Evolutionary conservation across 2,888 invertebrate species (phyloP), one percentile per base, ranked within the genome.

Genomic region (Phlogophora meticulosa): DNA sequence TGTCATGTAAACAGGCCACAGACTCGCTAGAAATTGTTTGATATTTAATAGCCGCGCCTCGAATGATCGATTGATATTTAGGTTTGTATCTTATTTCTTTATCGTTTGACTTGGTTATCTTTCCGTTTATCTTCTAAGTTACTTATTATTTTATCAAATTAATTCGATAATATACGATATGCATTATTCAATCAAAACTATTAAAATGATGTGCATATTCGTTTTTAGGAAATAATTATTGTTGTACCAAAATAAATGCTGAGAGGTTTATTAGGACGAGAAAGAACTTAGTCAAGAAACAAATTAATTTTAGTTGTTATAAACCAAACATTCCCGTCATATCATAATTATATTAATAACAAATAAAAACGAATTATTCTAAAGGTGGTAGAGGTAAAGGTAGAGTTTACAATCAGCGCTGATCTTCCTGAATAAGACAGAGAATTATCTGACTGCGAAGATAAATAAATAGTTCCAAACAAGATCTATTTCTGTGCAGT

Each of bases 11-110:
- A 9, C 7, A 20, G 34, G 24, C 60, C 68, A 55, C 55, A 74
- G 82, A 72, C 28, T 56, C 22, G 4, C 53, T 56, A 69, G 34
- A 57, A 10, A 59, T 45, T 68, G 69, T 59, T 40, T 51, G 67
- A 43, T 45, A 32, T 43, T n/a, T 57, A 36, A 28, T 15, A n/a
- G 15, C 17, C 17, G 22, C 11, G 24, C 24, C 7, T 7, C 13
- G 32, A 40, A 38, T 49, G 38, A 55, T 5, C 40, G 48, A 51
- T 51, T 55, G 24, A 22, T 42, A 22, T 60, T 55, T 55, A 9
- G 5, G 20, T 32, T 36, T 45, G 24, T 10, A 10, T 56, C 22
- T 46, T 42, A 48, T n/a, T 9, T 38, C 4, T 43, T 17, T 68
- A 34, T 40, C 1, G 9, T n/a, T 7, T 10, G 32, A 20, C 7